Conservation (phyloP, 2,797 vertebrate genomes). For the Chrosomus eos region DNA sequence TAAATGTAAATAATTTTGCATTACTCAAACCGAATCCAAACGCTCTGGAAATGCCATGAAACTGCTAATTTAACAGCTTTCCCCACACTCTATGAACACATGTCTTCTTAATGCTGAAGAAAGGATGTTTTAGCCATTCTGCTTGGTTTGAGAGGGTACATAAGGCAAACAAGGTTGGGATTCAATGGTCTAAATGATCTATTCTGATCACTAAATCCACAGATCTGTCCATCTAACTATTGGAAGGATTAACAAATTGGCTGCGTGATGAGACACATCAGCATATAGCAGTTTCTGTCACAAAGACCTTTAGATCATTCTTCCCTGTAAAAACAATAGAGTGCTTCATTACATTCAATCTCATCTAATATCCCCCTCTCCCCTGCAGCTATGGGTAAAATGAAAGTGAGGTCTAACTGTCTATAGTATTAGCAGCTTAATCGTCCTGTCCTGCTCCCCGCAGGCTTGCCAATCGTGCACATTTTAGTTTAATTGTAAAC, state of each 20-base stretch:
- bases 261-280: constrained; percentile 28
- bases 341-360: constrained; percentile 82
- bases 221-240: not conserved
- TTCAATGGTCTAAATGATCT: not conserved
- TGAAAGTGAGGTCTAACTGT: constrained; percentile 92
- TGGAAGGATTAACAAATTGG: not conserved
- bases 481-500: constrained; percentile 77
- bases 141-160: not conserved
- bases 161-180: not conserved
- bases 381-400: constrained; percentile 83
- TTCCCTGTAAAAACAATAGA: constrained; percentile 86
- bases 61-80: not conserved
- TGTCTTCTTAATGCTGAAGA: not conserved
- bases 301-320: constrained; percentile 78
- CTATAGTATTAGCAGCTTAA: constrained; percentile 96
- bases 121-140: not conserved
- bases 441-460: constrained; percentile 87
- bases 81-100: not conserved
- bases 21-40: not conserved
- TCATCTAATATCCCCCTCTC: constrained; percentile 87
- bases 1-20: not conserved
- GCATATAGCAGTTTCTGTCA: constrained; percentile 30
- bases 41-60: not conserved
- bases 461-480: constrained; percentile 67
- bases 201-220: not conserved